Base-by-base conservation (phyloP, 2,888 invertebrate species). In the Dicycla oo region DNA sequence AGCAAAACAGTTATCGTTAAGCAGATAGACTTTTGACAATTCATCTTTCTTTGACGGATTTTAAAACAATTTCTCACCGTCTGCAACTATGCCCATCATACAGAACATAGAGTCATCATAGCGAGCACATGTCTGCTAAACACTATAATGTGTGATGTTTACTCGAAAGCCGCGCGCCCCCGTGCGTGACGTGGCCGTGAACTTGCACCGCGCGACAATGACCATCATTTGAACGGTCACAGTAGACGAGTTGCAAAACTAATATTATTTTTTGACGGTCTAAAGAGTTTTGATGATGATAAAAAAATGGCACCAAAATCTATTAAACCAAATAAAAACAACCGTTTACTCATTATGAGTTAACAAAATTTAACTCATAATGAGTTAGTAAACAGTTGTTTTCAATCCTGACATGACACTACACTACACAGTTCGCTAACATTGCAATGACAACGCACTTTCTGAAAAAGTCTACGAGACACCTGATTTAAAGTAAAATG, bases 101-200 rank as follows among this genome's bases (percentile, higher is more conserved):
- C 38, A 38, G 7, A 1, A 5, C 38, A 38, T 38, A 38, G 38
- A 38, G 38, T 38, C 8, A 58, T 51, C 30, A 75, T 15, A 34
- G 40, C 15, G 15, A 56, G 45, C 73, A 62, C 69, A 71, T 84
- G 63, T 56, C 26, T 34, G 58, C 58, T 82, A 69, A 84, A 61
- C 61, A 77, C 77, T 40, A 60, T 83, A 67, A 69, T 77, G 51
- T 71, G 66, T 34, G n/a, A 64, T 71, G 60, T 69, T 74, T 68
- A 65, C 47, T 30, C 23, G 45, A 6, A 54, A n/a, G 20, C 20
- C 30, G 70, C 51, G 77, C 63, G 67, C 74, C 54, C 66, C 79
- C 75, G 75, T 76, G 85, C 87, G 73, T 82, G 80, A 82, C 53
- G 62, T 51, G 67, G 20, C 85, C 84, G 11, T 86, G 85, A 85